These are phyloP conservation scores for Asteroscopus sphinx DNA, from an alignment of 2,888 invertebrate genomes.

Conservation along the genomic window DNA sequence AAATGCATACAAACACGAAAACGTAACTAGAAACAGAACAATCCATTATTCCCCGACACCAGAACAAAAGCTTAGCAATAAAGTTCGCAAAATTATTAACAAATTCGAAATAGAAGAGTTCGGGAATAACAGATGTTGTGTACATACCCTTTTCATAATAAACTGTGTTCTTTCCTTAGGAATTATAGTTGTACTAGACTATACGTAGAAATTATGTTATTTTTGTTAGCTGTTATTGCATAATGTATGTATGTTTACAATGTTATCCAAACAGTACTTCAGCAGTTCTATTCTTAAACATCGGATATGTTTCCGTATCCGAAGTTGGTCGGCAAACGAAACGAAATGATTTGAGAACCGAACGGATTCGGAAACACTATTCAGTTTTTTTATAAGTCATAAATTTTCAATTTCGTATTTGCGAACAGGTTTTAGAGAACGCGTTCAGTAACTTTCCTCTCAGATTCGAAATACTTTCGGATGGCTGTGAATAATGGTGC, in stretches of 20 bases:
- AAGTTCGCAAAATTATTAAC: conserved; percentile 81
- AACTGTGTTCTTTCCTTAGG: conserved; percentile 43
- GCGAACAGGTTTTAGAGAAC: too few species aligned
- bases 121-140: conserved; percentile 57
- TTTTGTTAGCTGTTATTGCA: conserved; percentile 37
- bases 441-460: too few species aligned
- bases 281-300: too few species aligned
- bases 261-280: conserved; percentile 50
- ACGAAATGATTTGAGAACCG: too few species aligned
- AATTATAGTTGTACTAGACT: conserved; percentile 54
- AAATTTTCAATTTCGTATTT: too few species aligned
- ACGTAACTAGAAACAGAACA: conserved; percentile 72
- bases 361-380: too few species aligned
- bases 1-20: conserved; percentile 58
- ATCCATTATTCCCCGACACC: conserved; percentile 62
- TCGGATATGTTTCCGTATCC: too few species aligned
- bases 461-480: too few species aligned
- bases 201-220: conserved; percentile 54
- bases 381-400: too few species aligned
- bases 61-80: conserved; percentile 81
- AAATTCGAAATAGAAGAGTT: conserved; percentile 73
- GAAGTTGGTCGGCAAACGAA: too few species aligned
- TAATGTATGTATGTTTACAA: conserved; percentile 39
- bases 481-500: too few species aligned
- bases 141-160: conserved; percentile 25